phyloP scores from a whole-genome alignment of 2,113 vertebrate genomes.

The Ceuthmochares aereus region DNA sequence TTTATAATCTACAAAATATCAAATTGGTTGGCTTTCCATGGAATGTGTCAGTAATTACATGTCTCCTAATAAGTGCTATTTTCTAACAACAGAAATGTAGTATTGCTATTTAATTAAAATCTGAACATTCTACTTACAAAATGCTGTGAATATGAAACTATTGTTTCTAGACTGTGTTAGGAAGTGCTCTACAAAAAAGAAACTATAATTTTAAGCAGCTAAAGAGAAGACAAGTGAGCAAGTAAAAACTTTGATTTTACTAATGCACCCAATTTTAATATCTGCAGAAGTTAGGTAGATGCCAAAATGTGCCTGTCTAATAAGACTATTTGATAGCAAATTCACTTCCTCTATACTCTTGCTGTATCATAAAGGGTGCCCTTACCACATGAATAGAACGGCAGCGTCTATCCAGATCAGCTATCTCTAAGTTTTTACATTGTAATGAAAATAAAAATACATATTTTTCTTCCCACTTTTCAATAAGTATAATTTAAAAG shows the following conservation, averaged over 20 bases:
- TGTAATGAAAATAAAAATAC: background rate
- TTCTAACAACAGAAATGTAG: background rate
- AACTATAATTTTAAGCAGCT: background rate
- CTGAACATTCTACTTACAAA: background rate
- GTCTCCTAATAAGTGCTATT: background rate
- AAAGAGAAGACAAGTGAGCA: background rate
- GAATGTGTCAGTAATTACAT: background rate
- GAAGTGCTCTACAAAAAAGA: background rate
- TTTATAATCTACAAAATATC: constrained; percentile 17
- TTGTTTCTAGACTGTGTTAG: background rate
- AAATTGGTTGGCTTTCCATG: too few relatives aligned
- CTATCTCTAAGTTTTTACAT: background rate
- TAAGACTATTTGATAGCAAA: constrained; percentile 7
- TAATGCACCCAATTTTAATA: background rate
- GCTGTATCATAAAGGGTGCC: background rate
- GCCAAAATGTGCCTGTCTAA: background rate
- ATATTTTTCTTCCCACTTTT: background rate
- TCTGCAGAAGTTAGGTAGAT: background rate
- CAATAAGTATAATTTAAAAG: background rate
- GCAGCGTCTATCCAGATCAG: background rate
- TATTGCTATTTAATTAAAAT: background rate
- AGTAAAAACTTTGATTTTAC: background rate
- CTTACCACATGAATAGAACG: background rate
- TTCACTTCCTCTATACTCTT: background rate
- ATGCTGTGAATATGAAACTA: background rate